Percentiles rank a stretch among this genome's conserved stretches.
Evolutionary conservation across 1,140 invertebrate genomes (phyloP).

Genomic region (Pinna nobilis): DNA sequence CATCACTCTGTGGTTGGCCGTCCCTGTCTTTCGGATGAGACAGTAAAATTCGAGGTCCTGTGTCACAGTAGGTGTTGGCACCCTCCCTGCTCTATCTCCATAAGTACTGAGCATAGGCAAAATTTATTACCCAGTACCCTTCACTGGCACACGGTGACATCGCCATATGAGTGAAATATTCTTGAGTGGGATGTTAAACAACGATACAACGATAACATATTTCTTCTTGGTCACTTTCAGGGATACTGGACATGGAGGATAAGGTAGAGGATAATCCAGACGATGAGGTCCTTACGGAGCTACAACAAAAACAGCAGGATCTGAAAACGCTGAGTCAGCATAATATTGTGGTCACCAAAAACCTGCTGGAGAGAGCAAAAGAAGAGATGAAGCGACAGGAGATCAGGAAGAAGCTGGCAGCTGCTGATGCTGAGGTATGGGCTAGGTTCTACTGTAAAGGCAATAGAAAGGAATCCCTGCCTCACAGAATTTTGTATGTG

Average conservation of each 20-base stretch:
- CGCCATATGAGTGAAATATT: too few species aligned
- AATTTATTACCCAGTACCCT: not conserved
- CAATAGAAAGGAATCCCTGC: too few species aligned
- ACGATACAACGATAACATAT: not conserved
- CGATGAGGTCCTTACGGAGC: constrained; percentile 90
- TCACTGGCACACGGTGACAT: too few species aligned
- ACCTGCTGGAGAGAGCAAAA: constrained; percentile 73
- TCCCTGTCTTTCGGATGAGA: too few species aligned
- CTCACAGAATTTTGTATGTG: too few species aligned
- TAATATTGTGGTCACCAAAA: constrained; percentile 82
- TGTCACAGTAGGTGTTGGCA: too few species aligned
- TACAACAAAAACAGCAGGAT: constrained; percentile 88
- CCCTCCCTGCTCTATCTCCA: too few species aligned
- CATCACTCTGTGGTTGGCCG: too few species aligned
- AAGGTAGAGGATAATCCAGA: constrained; percentile 77
- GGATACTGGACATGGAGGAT: constrained; percentile 71
- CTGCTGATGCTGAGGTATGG: constrained; percentile 82
- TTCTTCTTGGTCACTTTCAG: constrained; percentile 46
- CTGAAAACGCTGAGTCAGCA: constrained; percentile 82
- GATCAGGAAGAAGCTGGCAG: constrained; percentile 81
- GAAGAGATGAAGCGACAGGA: constrained; percentile 78
- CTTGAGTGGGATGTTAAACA: too few species aligned
- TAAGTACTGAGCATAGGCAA: too few species aligned
- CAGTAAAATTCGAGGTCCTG: too few species aligned
- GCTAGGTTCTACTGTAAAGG: not conserved